Conservation (phyloP, 2,113 vertebrate genomes). For the Eleginops maclovinus region DNA sequence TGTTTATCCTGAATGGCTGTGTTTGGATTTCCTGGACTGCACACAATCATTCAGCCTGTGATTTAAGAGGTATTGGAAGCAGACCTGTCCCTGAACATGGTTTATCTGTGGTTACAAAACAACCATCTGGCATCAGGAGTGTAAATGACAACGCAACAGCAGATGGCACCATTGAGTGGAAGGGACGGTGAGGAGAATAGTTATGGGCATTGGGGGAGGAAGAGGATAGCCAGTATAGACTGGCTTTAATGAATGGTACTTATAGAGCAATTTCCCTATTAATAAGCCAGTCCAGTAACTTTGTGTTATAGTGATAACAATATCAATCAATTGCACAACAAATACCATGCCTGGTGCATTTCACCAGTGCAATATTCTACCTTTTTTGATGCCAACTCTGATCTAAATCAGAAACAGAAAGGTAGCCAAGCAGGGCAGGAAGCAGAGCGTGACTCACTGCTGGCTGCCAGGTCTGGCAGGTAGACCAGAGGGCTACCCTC, state of each 20-base stretch:
- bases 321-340: not conserved
- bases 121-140: constrained; percentile 44
- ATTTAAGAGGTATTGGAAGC: constrained; percentile 41
- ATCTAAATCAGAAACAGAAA: constrained; percentile 29
- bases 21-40: constrained; percentile 16
- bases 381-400: not conserved
- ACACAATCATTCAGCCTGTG: constrained; percentile 18
- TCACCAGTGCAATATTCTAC: constrained; percentile 11
- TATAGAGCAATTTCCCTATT: not conserved
- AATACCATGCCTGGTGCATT: not conserved
- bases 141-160: constrained; percentile 39
- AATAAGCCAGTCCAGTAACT: constrained; percentile 11
- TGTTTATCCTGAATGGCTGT: not conserved
- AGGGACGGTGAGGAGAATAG: not conserved
- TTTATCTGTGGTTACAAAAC: constrained; percentile 64
- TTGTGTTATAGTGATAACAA: not conserved
- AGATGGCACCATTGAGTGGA: constrained; percentile 64
- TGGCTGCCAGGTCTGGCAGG: constrained; percentile 56
- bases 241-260: not conserved
- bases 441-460: constrained; percentile 54
- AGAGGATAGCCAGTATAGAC: not conserved
- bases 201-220: constrained; percentile 13
- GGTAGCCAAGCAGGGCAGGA: constrained; percentile 16
- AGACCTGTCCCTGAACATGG: constrained; percentile 29
- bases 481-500: constrained; percentile 62